Conservation (phyloP, 2,797 vertebrate species). For the Apogon hyalosoma region DNA sequence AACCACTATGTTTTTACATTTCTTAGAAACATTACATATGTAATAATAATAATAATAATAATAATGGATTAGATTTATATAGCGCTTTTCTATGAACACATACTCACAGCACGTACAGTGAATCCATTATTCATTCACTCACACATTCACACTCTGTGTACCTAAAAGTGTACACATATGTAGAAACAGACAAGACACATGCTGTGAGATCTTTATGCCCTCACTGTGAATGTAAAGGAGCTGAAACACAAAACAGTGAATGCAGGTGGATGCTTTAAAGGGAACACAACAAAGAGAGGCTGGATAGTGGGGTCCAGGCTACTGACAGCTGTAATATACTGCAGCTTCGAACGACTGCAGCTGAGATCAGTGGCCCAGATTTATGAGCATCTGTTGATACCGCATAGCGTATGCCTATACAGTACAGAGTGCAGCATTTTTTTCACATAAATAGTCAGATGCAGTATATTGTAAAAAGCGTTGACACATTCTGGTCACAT, state of each 20-base stretch:
- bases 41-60: no score
- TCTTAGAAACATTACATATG: background rate
- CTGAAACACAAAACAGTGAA: background rate
- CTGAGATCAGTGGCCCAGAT: constrained; percentile 50
- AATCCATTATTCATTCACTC: no score
- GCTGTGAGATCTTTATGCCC: background rate
- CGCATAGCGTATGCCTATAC: constrained; percentile 15
- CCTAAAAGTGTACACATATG: no score
- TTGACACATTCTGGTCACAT: background rate
- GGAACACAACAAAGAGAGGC: constrained; percentile 8
- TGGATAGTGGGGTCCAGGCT: constrained; percentile 8
- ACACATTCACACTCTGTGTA: no score
- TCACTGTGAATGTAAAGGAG: background rate
- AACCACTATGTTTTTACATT: background rate
- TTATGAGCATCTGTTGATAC: constrained; percentile 58
- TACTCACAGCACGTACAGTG: no score
- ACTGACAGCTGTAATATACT: constrained; percentile 47
- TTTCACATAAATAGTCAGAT: constrained; percentile 40
- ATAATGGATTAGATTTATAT: no score
- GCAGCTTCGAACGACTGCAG: constrained; percentile 41
- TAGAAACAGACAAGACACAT: background rate
- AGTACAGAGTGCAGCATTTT: background rate
- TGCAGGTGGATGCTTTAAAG: constrained; percentile 16
- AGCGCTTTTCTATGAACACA: no score
- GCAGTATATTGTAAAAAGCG: background rate